A percentile compares a stretch with the other conserved stretches of the same genome.
Evolutionary conservation across 2,888 invertebrate genomes (phyloP).

Genomic region (Lasioglossum vierecki): DNA sequence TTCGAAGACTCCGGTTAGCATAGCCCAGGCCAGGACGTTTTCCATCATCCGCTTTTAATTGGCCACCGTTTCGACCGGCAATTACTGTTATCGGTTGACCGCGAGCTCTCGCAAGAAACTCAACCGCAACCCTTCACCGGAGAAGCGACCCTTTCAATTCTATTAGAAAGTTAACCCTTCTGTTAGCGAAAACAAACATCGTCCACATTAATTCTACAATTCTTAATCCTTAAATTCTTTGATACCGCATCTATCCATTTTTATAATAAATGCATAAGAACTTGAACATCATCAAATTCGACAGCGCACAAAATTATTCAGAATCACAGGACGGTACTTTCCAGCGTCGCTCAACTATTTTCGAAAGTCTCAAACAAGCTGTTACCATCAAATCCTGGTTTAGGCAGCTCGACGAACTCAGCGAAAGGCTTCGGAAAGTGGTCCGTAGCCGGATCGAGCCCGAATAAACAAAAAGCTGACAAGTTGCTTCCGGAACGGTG

Average conservation of each 20-base stretch:
- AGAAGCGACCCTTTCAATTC: not conserved
- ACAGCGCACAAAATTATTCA: no score
- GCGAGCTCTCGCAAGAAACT: not conserved
- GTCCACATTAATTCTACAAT: no score
- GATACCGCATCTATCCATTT: no score
- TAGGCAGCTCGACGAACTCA: not conserved
- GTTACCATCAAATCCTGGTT: not conserved
- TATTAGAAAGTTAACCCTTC: no score
- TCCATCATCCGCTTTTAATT: slow-evolving; percentile 6
- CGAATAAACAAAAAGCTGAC: slow-evolving; percentile 54
- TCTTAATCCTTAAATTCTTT: no score
- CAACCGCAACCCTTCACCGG: not conserved
- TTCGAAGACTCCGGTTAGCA: not conserved
- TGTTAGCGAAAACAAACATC: no score
- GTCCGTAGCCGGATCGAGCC: not conserved
- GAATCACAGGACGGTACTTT: not conserved
- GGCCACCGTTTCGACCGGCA: slow-evolving; percentile 3
- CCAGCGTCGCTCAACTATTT: not conserved
- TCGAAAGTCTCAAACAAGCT: not conserved
- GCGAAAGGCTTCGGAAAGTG: not conserved
- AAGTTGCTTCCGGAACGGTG: slow-evolving; percentile 59
- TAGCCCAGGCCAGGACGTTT: not conserved
- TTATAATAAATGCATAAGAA: no score
- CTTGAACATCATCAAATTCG: no score
- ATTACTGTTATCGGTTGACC: slow-evolving; percentile 5